Evolutionary conservation across 1,140 invertebrate species (phyloP), one percentile per base, ranked within the genome.

Genomic region (Anagrus nilaparvatae): DNA sequence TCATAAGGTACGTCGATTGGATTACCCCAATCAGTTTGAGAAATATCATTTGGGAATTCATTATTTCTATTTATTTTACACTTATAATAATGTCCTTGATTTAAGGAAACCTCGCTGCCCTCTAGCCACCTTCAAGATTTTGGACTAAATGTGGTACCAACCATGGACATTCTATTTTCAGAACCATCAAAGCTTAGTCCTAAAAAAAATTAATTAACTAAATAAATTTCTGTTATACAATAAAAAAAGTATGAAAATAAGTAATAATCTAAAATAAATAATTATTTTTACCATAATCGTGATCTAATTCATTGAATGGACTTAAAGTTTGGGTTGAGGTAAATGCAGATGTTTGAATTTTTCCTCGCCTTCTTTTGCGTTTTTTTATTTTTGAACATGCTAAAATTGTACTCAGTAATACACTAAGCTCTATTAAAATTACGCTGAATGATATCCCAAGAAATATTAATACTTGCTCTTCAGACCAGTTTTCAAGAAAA

Each of bases 401-500:
- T 19, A 83, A 65, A 16, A 85, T 70, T 0, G 79, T 81, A 52
- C 73, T 77, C 3, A 85, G 60, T 6, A 85, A 61, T 0, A 82
- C 75, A 27, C 70, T 71, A 29, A 85, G 73, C 65, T 86, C 82
- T 20, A 84, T 69, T 8, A 83, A 50, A 4, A 82, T 76, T 9
- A 82, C 57, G 0, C 76, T 60, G 18, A 86, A 63, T 5, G 81
- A 74, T 19, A 77, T 72, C 3, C 71, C 63, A 24, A 88, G 65
- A 44, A 88, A 77, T 29, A 83, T 68, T 9, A 84, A 59, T 25
- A 82, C 83, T 52, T 88, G 83, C 24, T 82, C 71, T 31, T 81
- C 72, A 43, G 84, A 81, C 83, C 85, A 90, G 40, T 73, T 69
- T 61, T 87, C 81, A 18, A 89, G 63, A 58, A 74, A 73, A 14